phyloP scores from a whole-genome alignment of 1,140 invertebrate genomes.

The Rhynchophorus ferrugineus region DNA sequence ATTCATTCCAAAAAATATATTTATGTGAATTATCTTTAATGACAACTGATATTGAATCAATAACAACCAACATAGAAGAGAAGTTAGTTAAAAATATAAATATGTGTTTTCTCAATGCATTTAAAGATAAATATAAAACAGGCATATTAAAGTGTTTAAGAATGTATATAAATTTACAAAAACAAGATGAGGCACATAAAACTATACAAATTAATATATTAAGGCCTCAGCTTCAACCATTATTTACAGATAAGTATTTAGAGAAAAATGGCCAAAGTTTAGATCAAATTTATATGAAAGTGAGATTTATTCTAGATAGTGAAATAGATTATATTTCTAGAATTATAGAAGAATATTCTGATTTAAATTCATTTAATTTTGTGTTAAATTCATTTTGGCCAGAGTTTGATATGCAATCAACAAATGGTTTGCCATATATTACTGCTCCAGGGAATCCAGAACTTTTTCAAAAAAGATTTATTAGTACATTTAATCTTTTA shows the following conservation, averaged over 20 bases:
- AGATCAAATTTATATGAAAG: slow-evolving; percentile 63
- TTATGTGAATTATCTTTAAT: slow-evolving; percentile 50
- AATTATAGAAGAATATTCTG: slow-evolving; percentile 47
- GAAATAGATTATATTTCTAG: slow-evolving; percentile 53
- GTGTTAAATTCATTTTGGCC: slow-evolving; percentile 83
- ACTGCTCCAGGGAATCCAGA: slow-evolving; percentile 89
- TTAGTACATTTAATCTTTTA: slow-evolving; percentile 72
- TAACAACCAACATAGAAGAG: slow-evolving; percentile 45
- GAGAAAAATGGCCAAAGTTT: slow-evolving; percentile 58
- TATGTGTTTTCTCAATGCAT: slow-evolving; percentile 52
- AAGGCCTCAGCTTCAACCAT: slow-evolving; percentile 59
- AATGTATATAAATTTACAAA: slow-evolving; percentile 59
- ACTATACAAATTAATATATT: slow-evolving; percentile 65
- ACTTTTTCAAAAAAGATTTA: slow-evolving; percentile 77
- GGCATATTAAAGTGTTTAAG: slow-evolving; percentile 54
- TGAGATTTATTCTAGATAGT: slow-evolving; percentile 62
- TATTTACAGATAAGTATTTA: slow-evolving; percentile 68
- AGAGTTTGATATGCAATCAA: slow-evolving; percentile 71
- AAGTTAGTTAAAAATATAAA: slow-evolving; percentile 52
- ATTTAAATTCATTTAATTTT: slow-evolving; percentile 71
- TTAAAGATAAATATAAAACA: slow-evolving; percentile 48
- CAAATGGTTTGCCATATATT: slow-evolving; percentile 69
- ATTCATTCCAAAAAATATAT: slow-evolving; percentile 64
- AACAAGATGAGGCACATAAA: slow-evolving; percentile 62
- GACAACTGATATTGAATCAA: slow-evolving; percentile 40